phyloP scores from a whole-genome alignment of 1,140 invertebrate species.

The Lucilia sericata region DNA sequence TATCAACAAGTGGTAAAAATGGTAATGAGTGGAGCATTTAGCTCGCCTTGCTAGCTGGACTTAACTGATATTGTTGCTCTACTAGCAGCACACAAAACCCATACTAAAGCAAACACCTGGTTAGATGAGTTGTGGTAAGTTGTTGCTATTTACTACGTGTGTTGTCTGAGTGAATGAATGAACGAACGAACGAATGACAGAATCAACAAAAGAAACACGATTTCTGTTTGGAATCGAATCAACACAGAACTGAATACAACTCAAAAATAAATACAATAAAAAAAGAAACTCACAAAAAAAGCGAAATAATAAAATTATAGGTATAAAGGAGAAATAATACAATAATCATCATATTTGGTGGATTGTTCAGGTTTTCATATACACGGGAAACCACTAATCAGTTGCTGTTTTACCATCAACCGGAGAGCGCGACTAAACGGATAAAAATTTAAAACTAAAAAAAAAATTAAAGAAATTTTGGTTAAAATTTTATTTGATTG shows the following conservation, averaged over 20 bases:
- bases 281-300: slow-evolving; percentile 35
- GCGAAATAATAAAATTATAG: slow-evolving; percentile 12
- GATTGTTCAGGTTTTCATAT: slow-evolving; percentile 38
- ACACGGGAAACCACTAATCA: slow-evolving; percentile 41
- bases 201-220: slow-evolving; percentile 42
- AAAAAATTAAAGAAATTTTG: background rate
- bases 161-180: background rate
- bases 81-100: background rate
- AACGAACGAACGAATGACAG: slow-evolving; percentile 24
- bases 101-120: slow-evolving; percentile 25
- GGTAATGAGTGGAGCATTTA: background rate
- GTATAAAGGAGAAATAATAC: slow-evolving; percentile 25
- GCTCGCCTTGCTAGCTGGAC: too few relatives aligned
- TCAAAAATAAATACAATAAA: background rate
- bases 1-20: background rate
- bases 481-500: background rate
- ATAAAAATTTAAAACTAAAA: background rate
- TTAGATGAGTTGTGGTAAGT: slow-evolving; percentile 29
- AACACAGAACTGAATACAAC: slow-evolving; percentile 4
- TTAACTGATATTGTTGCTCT: slow-evolving; percentile 5
- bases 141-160: background rate
- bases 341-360: slow-evolving; percentile 21
- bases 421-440: slow-evolving; percentile 46
- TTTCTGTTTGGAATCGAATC: slow-evolving; percentile 20
- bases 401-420: slow-evolving; percentile 46